Percentiles rank a stretch among this genome's conserved stretches.
Conservation (phyloP, 2,113 vertebrate species). For the Nothocercus julius region DNA sequence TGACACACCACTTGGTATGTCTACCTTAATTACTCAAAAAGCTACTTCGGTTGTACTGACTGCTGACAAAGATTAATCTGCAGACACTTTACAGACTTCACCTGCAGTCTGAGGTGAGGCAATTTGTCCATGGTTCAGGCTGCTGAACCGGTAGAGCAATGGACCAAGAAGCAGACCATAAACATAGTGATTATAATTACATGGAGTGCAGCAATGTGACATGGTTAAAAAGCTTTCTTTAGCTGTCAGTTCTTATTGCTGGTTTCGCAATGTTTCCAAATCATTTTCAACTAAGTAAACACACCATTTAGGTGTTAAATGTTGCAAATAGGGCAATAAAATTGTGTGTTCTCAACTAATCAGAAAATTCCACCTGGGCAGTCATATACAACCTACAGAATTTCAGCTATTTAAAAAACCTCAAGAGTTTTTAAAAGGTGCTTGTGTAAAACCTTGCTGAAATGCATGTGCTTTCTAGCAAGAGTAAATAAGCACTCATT, state of each 20-base stretch:
- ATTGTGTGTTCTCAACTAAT: not conserved
- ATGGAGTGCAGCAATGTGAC: rapidly evolving
- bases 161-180: not conserved
- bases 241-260: not conserved
- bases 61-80: slow-evolving; percentile 18
- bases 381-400: not conserved
- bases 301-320: not conserved
- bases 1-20: not conserved
- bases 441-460: not conserved
- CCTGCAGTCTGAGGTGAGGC: not conserved
- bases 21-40: not conserved
- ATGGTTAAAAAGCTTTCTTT: not conserved
- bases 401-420: rapidly evolving
- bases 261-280: not conserved
- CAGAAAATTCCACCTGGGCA: not conserved
- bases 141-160: not conserved
- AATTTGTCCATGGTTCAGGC: slow-evolving; percentile 8
- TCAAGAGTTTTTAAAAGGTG: not conserved
- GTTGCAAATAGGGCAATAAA: not conserved
- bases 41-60: not conserved
- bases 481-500: not conserved
- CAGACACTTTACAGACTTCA: not conserved
- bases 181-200: not conserved
- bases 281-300: not conserved
- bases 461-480: not conserved